A percentile compares a stretch with the other conserved stretches of the same genome.
These are phyloP conservation scores for Cephalopachus bancanus DNA, from an alignment of 2,797 vertebrate species.

Conservation along the genomic window DNA sequence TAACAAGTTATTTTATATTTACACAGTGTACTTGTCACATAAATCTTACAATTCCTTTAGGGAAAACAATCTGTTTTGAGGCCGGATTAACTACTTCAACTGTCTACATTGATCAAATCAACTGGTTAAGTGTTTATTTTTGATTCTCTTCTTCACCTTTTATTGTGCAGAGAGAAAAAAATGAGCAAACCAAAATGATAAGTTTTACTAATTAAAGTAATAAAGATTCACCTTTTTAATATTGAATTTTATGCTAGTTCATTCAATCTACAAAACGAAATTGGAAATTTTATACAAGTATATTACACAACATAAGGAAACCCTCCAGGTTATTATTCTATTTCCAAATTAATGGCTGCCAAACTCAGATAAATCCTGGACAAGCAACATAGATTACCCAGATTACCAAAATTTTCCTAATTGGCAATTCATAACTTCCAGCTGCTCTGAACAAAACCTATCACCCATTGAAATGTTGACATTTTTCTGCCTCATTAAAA, in stretches of 20 bases:
- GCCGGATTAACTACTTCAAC: not conserved
- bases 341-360: constrained; percentile 51
- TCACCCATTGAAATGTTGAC: constrained; percentile 73
- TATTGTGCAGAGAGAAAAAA: not conserved
- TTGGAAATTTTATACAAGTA: constrained; percentile 54
- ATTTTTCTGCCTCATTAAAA: constrained; percentile 82
- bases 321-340: not conserved
- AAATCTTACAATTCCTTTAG: not conserved
- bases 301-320: not conserved
- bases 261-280: constrained; percentile 41
- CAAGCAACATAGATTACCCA: constrained; percentile 33
- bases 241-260: not conserved
- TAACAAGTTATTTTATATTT: constrained; percentile 30
- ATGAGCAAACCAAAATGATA: not conserved
- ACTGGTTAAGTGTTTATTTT: constrained; percentile 40
- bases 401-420: constrained; percentile 73
- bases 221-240: constrained; percentile 31
- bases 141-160: constrained; percentile 42
- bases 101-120: not conserved
- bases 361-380: constrained; percentile 71
- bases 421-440: constrained; percentile 68
- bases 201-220: constrained; percentile 42
- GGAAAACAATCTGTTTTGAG: not conserved
- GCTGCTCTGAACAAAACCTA: constrained; percentile 67
- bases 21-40: not conserved